Base-by-base conservation (phyloP, 2,888 invertebrate genomes). In the Nyleta sp. region DNA sequence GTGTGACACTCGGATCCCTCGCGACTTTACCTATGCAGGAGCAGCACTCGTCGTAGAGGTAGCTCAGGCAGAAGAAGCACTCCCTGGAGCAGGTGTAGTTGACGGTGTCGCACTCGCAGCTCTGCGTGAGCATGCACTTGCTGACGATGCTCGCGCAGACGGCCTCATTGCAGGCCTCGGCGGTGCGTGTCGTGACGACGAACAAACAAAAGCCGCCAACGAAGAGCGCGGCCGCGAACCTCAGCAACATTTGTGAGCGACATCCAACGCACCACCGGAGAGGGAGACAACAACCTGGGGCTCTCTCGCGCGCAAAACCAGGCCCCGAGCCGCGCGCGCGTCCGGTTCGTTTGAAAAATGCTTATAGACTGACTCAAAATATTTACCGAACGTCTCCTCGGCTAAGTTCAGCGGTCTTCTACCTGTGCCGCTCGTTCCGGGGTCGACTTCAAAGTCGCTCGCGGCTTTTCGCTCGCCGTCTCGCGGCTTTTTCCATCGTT, bases 101-200 rank as follows among this genome's bases (percentile, higher is more conserved):
- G 87, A 95, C 95, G 85, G 97, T 92, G 90, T 98, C 97, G 91
- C 99, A 99, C 91, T 98, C 98, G 92, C 99, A 99, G 57, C 97
- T 96, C 90, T 98, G 97, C 11, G 98, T 98, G 80, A 99, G 92
- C 94, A 98, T 96, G 91, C 99, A 99, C 91, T 98, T 98, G 87
- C 97, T 98, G 55, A 99, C 99, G 64, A 98, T 95, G 87, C 97
- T 97, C 18, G 97, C 98, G 92, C 99, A 99, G 67, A 98, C 95
- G 24, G 97, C 96, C 92, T 98, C 98, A 90, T 98, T 98, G 91
- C 98, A 98, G 13, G 87, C 90, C 42, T 84, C 82, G 17, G 87
- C 82, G 71, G 81, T 57, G 2, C 82, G 83, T 28, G 80, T 28
- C 4, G 28, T 28, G 24, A 33, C 67, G 44, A 68, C 17, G 59